Evolutionary conservation across 30 jellyfish, hydroid and myxozoan species (phyloP).

Genomic region (Pseudorhiza aurosa): DNA sequence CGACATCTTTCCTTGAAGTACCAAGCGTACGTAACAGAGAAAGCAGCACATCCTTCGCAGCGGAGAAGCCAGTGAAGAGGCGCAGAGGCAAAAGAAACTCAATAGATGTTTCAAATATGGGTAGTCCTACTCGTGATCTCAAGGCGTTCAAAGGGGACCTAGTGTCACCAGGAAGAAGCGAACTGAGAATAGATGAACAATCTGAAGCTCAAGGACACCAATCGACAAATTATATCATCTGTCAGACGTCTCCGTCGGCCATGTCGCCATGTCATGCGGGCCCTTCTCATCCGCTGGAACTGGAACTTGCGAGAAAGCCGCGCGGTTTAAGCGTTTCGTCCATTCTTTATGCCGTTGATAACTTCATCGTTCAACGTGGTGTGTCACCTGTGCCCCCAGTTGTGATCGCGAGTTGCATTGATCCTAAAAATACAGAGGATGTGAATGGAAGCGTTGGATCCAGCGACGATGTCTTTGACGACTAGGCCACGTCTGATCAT

Average conservation of each 20-base stretch:
- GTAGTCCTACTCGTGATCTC: slow-evolving; percentile 22
- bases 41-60: neutral
- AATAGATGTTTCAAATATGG: slow-evolving; percentile 9
- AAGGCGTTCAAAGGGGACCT: neutral
- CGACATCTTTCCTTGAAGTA: slow-evolving; percentile 39
- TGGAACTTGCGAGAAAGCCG: slow-evolving; percentile 1
- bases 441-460: too few relatives aligned
- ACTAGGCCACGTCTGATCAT: too few relatives aligned
- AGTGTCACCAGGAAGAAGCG: neutral
- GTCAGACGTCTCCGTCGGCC: neutral
- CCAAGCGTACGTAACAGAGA: slow-evolving; percentile 2
- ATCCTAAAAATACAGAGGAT: too few relatives aligned
- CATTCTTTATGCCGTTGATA: slow-evolving; percentile 30
- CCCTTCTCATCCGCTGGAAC: neutral
- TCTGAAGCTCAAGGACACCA: neutral
- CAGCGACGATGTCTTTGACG: too few relatives aligned
- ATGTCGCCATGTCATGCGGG: neutral
- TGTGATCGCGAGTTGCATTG: too few relatives aligned
- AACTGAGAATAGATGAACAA: neutral
- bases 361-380: neutral
- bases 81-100: slow-evolving; percentile 49
- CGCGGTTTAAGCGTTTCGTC: slow-evolving; percentile 63
- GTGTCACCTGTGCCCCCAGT: neutral
- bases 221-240: neutral
- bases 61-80: slow-evolving; percentile 7